These are phyloP conservation scores for Drosophila stalkeri DNA, from an alignment of 2,888 invertebrate genomes.

Conservation along the genomic window DNA sequence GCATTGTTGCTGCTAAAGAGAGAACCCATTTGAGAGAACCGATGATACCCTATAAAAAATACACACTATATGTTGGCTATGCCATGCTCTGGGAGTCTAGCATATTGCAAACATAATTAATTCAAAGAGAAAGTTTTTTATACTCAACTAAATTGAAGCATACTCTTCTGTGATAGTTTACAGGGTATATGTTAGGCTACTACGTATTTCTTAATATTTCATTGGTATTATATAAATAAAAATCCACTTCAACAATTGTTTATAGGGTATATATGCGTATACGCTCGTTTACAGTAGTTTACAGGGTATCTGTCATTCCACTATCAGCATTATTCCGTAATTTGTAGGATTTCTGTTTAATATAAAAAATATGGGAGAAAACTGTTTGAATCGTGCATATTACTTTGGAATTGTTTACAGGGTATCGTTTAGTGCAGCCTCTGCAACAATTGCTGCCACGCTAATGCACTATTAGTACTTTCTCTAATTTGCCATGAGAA, in stretches of 20 bases:
- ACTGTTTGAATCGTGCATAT: too few species aligned
- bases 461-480: not conserved
- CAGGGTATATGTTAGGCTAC: not conserved
- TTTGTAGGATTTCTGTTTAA: too few species aligned
- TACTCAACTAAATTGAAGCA: not conserved
- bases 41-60: conserved; percentile 4
- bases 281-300: not conserved
- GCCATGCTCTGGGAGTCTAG: not conserved
- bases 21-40: not conserved
- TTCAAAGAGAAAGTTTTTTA: not conserved
- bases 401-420: not conserved
- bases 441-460: too few species aligned
- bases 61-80: not conserved
- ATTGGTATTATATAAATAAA: not conserved
- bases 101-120: not conserved
- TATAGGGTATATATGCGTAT: not conserved
- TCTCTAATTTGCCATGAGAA: not conserved
- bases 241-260: not conserved
- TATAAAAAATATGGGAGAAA: too few species aligned
- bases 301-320: not conserved
- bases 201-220: not conserved
- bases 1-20: not conserved
- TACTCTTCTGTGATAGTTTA: not conserved
- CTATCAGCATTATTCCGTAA: not conserved
- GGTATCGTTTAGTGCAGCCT: not conserved